Evolutionary conservation across 2,888 invertebrate species (phyloP).

Genomic region (Lithophane semibrunnea): DNA sequence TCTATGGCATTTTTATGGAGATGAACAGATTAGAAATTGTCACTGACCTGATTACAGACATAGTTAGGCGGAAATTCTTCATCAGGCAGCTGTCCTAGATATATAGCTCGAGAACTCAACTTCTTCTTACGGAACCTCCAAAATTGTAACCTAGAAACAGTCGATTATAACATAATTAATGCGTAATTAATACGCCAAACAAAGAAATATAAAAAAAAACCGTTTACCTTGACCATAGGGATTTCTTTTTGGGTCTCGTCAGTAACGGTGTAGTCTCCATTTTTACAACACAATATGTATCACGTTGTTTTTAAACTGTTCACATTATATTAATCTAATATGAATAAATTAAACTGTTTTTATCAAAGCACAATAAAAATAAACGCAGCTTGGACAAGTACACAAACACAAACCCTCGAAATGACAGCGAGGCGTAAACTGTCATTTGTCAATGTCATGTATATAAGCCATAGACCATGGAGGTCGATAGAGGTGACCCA

Average conservation of each 20-base stretch:
- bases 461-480: conserved; percentile 6
- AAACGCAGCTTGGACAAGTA: conserved; percentile 24
- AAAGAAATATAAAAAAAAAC: conserved; percentile 60
- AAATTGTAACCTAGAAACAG: conserved; percentile 93
- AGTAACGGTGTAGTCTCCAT: conserved; percentile 88
- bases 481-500: neutral
- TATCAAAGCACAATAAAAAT: conserved; percentile 41
- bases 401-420: conserved; percentile 59
- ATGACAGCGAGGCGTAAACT: conserved; percentile 57
- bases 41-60: conserved; percentile 96
- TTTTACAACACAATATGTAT: conserved; percentile 51
- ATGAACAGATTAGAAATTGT: conserved; percentile 27
- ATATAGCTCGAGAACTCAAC: conserved; percentile 94
- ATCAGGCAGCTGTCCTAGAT: conserved; percentile 93
- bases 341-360: conserved; percentile 38
- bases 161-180: conserved; percentile 41
- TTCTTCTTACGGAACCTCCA: conserved; percentile 94
- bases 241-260: conserved; percentile 82
- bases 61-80: conserved; percentile 98
- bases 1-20: conserved; percentile 5
- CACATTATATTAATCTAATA: conserved; percentile 51
- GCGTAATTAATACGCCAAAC: conserved; percentile 63
- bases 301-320: conserved; percentile 41
- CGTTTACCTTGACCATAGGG: conserved; percentile 87
- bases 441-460: conserved; percentile 55